Evolutionary conservation across 37 sponge, comb jelly and placozoan species (phyloP).

Genomic region (Halisarca cf. caerulea): DNA sequence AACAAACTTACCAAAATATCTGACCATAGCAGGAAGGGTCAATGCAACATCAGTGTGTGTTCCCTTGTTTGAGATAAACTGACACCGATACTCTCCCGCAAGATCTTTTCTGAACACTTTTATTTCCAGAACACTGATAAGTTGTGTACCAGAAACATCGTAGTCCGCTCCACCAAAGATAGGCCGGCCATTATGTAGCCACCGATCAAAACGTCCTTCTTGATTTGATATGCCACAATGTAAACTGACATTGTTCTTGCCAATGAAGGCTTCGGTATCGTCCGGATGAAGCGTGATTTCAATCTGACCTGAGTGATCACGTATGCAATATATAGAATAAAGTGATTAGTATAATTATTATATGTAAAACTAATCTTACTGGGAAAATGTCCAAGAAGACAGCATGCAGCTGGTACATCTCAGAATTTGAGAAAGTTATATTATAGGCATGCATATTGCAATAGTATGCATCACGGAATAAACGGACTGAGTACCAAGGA

Average conservation of each 20-base stretch:
- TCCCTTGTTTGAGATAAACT: not conserved
- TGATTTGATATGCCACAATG: not conserved
- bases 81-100: not conserved
- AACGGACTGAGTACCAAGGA: too few relatives aligned
- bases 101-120: not conserved
- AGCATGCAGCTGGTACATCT: too few relatives aligned
- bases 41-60: not conserved
- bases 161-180: not conserved
- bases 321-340: too few relatives aligned
- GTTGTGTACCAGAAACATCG: not conserved
- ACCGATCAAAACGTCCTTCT: not conserved
- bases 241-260: not conserved
- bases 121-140: not conserved
- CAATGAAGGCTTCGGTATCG: not conserved
- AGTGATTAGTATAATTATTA: too few relatives aligned
- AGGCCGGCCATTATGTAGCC: not conserved
- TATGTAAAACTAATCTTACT: too few relatives aligned
- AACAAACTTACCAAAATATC: constrained; percentile 4
- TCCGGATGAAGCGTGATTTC: not conserved
- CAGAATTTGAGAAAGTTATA: too few relatives aligned
- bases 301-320: not conserved
- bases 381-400: too few relatives aligned
- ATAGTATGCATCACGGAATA: too few relatives aligned
- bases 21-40: not conserved
- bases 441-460: too few relatives aligned